phyloP scores from a whole-genome alignment of 2,113 vertebrate genomes.

The Cranoglanis bouderius region DNA sequence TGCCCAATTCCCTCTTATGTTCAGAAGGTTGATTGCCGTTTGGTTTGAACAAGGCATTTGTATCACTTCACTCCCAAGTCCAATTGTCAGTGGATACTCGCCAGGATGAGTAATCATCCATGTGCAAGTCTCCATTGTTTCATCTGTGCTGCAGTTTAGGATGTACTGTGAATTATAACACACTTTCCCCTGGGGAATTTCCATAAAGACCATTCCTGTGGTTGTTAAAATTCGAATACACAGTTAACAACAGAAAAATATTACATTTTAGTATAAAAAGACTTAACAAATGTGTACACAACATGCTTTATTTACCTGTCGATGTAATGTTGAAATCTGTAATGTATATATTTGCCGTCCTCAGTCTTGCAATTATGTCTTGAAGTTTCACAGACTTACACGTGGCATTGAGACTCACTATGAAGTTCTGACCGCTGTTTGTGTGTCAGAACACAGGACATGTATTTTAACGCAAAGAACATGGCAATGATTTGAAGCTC shows the following conservation, averaged over 20 bases:
- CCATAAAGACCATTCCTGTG: slow-evolving; percentile 64
- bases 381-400: slow-evolving; percentile 41
- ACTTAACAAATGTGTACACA: neutral
- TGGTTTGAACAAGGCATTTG: slow-evolving; percentile 18
- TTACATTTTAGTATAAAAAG: neutral
- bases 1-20: slow-evolving; percentile 61
- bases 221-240: neutral
- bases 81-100: neutral
- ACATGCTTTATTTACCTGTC: slow-evolving; percentile 53
- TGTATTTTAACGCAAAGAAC: neutral
- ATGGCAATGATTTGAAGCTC: neutral
- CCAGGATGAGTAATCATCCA: slow-evolving; percentile 37
- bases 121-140: neutral
- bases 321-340: slow-evolving; percentile 41
- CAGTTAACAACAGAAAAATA: neutral
- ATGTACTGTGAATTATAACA: neutral
- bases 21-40: slow-evolving; percentile 27
- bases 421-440: slow-evolving; percentile 42
- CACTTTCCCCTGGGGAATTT: neutral
- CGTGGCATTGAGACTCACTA: slow-evolving; percentile 39
- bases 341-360: accelerated
- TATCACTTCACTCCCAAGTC: slow-evolving; percentile 42
- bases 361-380: neutral
- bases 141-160: slow-evolving; percentile 47
- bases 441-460: neutral